phyloP scores from a whole-genome alignment of 2,888 invertebrate species.

The Oligia latruncula region DNA sequence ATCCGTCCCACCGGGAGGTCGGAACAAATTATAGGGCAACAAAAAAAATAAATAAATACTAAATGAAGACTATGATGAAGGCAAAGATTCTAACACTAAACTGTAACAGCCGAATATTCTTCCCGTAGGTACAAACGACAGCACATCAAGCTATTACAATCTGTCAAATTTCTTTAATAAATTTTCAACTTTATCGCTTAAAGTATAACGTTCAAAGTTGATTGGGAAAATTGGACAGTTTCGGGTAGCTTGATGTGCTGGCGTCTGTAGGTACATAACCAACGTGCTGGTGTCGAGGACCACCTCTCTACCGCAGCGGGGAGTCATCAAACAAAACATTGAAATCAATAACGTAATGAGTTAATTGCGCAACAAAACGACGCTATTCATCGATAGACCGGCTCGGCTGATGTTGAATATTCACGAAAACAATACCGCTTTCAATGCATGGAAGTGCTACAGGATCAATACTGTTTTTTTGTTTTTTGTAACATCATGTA shows the following conservation, averaged over 20 bases:
- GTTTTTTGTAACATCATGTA: constrained; percentile 19
- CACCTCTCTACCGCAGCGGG: constrained; percentile 77
- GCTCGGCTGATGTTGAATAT: constrained; percentile 65
- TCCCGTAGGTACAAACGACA: no score
- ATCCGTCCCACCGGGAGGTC: not conserved
- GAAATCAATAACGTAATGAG: constrained; percentile 89
- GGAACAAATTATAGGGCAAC: not conserved
- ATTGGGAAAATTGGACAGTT: no score
- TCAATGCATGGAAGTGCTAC: constrained; percentile 38
- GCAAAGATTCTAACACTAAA: constrained; percentile 9
- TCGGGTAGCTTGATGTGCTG: no score
- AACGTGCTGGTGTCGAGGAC: constrained; percentile 61
- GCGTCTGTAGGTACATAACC: not conserved
- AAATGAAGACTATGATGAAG: not conserved
- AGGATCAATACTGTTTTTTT: constrained; percentile 19
- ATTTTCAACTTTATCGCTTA: no score
- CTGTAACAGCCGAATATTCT: not conserved
- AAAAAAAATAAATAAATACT: not conserved
- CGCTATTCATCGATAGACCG: constrained; percentile 74
- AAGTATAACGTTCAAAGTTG: no score
- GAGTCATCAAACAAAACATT: constrained; percentile 82
- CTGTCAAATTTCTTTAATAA: no score
- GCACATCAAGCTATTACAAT: no score
- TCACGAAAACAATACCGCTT: constrained; percentile 68
- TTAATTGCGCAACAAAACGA: constrained; percentile 83